Evolutionary conservation across 2,797 vertebrate species (phyloP).

Genomic region (Microhierax caerulescens): DNA sequence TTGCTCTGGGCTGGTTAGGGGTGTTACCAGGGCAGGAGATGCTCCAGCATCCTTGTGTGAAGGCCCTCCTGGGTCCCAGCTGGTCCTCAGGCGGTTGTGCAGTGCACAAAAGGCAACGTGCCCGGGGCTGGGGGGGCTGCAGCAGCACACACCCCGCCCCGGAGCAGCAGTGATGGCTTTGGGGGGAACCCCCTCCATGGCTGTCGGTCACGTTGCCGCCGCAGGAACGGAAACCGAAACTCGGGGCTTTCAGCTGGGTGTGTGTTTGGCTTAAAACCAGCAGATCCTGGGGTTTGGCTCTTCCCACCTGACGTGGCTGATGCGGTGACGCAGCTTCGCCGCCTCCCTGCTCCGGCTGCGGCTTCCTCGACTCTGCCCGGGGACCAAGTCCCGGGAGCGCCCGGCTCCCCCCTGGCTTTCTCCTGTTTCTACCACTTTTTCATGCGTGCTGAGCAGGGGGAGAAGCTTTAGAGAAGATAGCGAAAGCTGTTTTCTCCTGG

Average conservation of each 20-base stretch:
- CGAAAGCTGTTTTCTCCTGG: background rate
- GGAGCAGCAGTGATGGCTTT: background rate
- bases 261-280: background rate
- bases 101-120: background rate
- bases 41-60: background rate
- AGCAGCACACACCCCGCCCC: too few species aligned
- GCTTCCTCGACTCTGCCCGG: background rate
- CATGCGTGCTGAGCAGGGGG: accelerated
- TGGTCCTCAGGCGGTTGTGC: background rate
- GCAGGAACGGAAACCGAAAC: conserved; percentile 28
- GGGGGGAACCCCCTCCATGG: background rate
- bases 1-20: background rate
- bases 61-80: background rate
- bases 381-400: background rate
- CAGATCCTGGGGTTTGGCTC: background rate
- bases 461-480: accelerated
- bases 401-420: background rate
- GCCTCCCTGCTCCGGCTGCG: background rate
- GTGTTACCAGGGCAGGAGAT: background rate
- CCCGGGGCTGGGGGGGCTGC: background rate
- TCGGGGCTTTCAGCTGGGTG: accelerated
- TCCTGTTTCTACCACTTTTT: background rate
- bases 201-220: background rate
- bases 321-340: background rate
- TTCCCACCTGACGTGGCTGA: background rate